These are phyloP conservation scores for Trigoniulus corallinus DNA, from an alignment of 1,140 invertebrate genomes.

Conservation along the genomic window DNA sequence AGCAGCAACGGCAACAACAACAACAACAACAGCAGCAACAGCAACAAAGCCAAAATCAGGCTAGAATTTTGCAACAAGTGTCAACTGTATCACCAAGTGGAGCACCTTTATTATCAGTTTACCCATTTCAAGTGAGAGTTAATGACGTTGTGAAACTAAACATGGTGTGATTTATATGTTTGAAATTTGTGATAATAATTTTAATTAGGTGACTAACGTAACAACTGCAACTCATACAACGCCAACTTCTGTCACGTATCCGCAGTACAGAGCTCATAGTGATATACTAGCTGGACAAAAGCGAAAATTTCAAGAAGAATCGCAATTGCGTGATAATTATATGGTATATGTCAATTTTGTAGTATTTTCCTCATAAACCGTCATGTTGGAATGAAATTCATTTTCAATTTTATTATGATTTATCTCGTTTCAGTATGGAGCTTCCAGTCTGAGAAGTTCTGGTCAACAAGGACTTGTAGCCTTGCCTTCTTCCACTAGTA, in stretches of 20 bases:
- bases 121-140: too few relatives aligned
- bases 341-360: neutral
- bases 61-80: neutral
- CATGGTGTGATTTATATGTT: neutral
- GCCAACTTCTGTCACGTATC: neutral
- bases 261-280: neutral
- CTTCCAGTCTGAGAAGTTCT: too few relatives aligned
- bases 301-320: neutral
- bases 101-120: too few relatives aligned
- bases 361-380: too few relatives aligned
- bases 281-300: neutral
- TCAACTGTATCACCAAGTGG: too few relatives aligned
- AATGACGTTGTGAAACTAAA: neutral
- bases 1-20: conserved; percentile 8
- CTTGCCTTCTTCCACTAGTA: too few relatives aligned
- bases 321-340: neutral
- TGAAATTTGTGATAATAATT: neutral
- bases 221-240: neutral
- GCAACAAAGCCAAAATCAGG: conserved; percentile 12
- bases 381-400: too few relatives aligned
- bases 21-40: conserved; percentile 27
- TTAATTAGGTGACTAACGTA: neutral
- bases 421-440: too few relatives aligned
- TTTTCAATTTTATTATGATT: too few relatives aligned
- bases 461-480: too few relatives aligned